Base-by-base conservation (phyloP, 2,797 vertebrate genomes). In the Pseudopleuronectes americanus region DNA sequence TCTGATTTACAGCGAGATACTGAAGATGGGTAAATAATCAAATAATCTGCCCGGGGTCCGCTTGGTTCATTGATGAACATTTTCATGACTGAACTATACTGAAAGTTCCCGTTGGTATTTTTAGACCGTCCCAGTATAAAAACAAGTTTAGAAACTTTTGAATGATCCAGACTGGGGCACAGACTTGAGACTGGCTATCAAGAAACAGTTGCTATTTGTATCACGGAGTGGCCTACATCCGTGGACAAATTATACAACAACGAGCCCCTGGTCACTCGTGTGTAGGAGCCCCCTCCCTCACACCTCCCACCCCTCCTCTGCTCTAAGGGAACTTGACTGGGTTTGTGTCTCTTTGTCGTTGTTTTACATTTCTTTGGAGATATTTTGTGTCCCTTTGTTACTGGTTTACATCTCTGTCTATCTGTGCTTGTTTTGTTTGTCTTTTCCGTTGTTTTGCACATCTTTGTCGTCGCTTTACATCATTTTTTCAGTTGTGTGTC, bases 81-180 rank as follows among this genome's bases (percentile, higher is more conserved):
- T 63, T 8, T 28, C 48, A 36, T 71, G 41, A 43, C 63, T 63
- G 69, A 62, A 57, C 52, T 38, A 21, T 10, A 26, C 16, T 16
- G 31, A 66, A 71, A 49, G 6, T 36, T 60, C 17, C 51, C 22
- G 10, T n/a, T 21, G 43, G 28, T 43, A 49, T 56, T 71, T 48
- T 62, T 13, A 62, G 41, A 56, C 10, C 3, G 16, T 70, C 31
- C 33, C n/a, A 36, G 6, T 36, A 38, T 8, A 36, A 67, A 24
- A 49, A 12, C 12, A 23, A 24, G 33, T 61, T 51, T 51, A n/a
- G 31, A 49, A 61, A 55, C 9, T 41, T 57, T 19, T 57, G 41
- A 49, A 36, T 24, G 9, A 36, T 21, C 43, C 53, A 23, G 21
- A 57, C 4, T 56, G 28, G 43, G 43, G 24, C n/a, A 31, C 41